These are phyloP conservation scores for Neoaliturus tenellus DNA, from an alignment of 2,888 invertebrate genomes.

Conservation along the genomic window DNA sequence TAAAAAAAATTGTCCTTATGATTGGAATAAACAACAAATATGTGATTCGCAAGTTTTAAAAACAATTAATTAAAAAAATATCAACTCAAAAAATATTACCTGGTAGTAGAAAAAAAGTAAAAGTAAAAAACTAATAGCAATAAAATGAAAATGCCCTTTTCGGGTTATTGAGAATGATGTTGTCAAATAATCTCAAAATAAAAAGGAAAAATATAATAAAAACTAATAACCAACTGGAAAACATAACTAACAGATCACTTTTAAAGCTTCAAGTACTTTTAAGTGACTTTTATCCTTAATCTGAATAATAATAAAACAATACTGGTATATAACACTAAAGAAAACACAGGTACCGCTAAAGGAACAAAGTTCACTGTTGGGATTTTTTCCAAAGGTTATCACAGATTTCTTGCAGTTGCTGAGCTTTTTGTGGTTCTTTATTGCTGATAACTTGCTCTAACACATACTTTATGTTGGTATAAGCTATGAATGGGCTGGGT, in stretches of 20 bases:
- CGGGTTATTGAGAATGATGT: too few relatives aligned
- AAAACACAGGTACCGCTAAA: constrained; percentile 31
- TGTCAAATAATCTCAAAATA: too few relatives aligned
- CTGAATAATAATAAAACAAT: not conserved
- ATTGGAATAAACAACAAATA: too few relatives aligned
- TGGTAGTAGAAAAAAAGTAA: too few relatives aligned
- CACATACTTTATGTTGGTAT: constrained; percentile 42
- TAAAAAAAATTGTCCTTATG: too few relatives aligned
- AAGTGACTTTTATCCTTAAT: not conserved
- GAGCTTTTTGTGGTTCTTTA: constrained; percentile 28
- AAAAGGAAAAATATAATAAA: too few relatives aligned
- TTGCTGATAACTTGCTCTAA: constrained; percentile 29
- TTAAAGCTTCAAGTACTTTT: not conserved
- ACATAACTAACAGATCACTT: too few relatives aligned
- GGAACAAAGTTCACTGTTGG: constrained; percentile 27
- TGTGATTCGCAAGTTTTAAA: too few relatives aligned
- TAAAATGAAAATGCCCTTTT: too few relatives aligned
- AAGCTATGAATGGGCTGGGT: constrained; percentile 64
- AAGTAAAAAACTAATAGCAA: too few relatives aligned
- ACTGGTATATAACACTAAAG: not conserved
- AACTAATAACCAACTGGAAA: not conserved
- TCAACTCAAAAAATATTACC: too few relatives aligned
- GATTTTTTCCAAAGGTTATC: constrained; percentile 38
- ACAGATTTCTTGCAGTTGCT: constrained; percentile 44
- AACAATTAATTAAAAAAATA: too few relatives aligned